Evolutionary conservation across 2,113 vertebrate genomes (phyloP).

Genomic region (Burhinus oedicnemus): DNA sequence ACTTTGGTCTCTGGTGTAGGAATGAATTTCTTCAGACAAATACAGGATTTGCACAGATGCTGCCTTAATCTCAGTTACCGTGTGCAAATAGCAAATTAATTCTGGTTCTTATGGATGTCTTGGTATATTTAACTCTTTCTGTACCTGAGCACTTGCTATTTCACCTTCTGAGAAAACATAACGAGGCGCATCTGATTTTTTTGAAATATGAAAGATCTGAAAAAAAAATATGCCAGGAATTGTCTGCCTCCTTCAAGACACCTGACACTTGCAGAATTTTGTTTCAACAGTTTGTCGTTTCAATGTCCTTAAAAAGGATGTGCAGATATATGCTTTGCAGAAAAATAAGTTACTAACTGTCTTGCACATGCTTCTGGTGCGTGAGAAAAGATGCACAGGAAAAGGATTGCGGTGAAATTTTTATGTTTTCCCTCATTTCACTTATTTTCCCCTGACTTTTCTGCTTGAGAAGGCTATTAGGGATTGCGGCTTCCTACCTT

Average conservation of each 20-base stretch:
- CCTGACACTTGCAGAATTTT: background rate
- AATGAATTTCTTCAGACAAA: background rate
- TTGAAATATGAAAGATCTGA: background rate
- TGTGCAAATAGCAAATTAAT: background rate
- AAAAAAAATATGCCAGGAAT: background rate
- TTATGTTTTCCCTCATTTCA: background rate
- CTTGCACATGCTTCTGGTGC: background rate
- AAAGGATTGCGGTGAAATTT: background rate
- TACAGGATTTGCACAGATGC: background rate
- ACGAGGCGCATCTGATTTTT: background rate
- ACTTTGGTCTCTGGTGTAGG: background rate
- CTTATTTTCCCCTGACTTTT: background rate
- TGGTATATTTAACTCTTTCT: background rate
- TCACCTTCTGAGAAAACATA: background rate
- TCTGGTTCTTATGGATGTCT: background rate
- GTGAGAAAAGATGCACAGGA: background rate
- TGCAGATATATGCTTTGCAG: background rate
- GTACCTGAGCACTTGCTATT: background rate
- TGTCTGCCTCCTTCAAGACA: background rate
- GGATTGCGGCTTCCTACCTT: slow-evolving; percentile 36
- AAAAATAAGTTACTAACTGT: background rate
- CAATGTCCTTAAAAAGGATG: background rate
- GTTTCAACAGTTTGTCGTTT: background rate
- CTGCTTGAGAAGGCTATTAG: background rate
- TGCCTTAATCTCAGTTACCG: background rate